These are phyloP conservation scores for Cyphomyrus plagiostoma DNA, from an alignment of 2,113 vertebrate species.

Conservation along the genomic window DNA sequence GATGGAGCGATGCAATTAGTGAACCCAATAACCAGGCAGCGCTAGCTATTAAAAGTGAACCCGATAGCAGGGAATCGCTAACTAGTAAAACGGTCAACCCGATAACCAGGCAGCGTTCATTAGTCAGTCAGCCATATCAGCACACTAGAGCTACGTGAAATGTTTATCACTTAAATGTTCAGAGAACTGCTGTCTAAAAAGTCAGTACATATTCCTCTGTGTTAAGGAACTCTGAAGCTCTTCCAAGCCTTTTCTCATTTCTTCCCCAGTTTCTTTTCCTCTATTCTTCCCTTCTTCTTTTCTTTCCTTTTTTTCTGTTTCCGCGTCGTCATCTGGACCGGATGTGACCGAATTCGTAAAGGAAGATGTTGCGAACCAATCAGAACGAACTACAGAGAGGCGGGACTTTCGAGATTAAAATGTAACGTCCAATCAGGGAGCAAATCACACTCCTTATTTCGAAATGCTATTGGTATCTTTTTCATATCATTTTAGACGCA, in stretches of 20 bases:
- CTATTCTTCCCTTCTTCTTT: constrained; percentile 13
- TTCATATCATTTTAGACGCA: not conserved
- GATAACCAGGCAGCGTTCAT: not conserved
- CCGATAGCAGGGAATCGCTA: not conserved
- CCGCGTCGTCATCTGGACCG: constrained; percentile 18
- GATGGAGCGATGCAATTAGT: constrained; percentile 13
- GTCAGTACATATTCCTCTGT: not conserved
- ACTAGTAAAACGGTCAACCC: not conserved
- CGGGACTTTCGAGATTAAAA: constrained; percentile 10
- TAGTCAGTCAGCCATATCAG: not conserved
- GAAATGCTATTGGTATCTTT: not conserved
- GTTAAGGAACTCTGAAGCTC: not conserved
- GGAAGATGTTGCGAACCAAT: not conserved
- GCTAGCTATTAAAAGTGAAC: not conserved
- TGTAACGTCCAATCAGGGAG: not conserved
- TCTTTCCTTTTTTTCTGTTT: constrained; percentile 16
- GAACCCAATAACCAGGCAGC: not conserved
- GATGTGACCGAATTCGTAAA: not conserved
- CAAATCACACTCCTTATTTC: not conserved
- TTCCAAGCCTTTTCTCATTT: not conserved
- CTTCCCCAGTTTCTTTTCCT: constrained; percentile 10
- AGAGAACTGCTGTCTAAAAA: not conserved
- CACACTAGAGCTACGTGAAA: not conserved
- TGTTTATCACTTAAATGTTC: not conserved
- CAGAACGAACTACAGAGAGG: not conserved